Conservation (phyloP, 2,888 invertebrate species). For the Rotaria sp. region DNA sequence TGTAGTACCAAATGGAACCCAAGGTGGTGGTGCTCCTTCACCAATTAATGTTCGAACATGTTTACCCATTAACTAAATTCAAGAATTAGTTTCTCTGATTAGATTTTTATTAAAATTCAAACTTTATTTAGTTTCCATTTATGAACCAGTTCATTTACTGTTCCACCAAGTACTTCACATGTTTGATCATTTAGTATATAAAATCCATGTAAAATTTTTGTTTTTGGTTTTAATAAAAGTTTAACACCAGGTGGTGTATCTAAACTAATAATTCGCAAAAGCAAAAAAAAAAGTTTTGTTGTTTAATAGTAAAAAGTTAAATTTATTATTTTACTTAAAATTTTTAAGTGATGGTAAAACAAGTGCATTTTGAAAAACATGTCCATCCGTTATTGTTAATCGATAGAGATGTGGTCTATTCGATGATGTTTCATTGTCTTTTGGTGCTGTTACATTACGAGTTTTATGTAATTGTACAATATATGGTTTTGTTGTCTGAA, state of each 20-base stretch:
- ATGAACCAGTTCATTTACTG: background rate
- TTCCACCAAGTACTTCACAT: conserved; percentile 21
- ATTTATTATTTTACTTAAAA: background rate
- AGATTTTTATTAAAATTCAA: background rate
- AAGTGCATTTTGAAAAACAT: conserved; percentile 16
- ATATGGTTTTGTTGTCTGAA: background rate
- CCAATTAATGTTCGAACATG: conserved; percentile 12
- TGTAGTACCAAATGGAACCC: conserved; percentile 17
- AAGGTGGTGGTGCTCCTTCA: background rate
- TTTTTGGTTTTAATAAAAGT: conserved; percentile 1
- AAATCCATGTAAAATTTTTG: background rate
- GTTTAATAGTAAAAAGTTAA: background rate
- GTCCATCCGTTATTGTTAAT: background rate
- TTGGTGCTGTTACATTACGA: conserved; percentile 6
- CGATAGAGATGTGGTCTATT: background rate
- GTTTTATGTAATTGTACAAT: conserved; percentile 6
- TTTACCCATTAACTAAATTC: background rate
- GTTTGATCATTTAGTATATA: conserved; percentile 17
- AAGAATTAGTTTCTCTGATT: background rate
- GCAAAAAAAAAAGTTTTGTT: background rate
- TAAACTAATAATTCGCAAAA: background rate
- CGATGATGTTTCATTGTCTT: background rate
- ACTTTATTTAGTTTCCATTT: conserved; percentile 7
- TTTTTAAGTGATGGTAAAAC: background rate
- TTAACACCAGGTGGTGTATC: conserved; percentile 26